Evolutionary conservation across 2,113 vertebrate species (phyloP).

Genomic region (Tiliqua scincoides): DNA sequence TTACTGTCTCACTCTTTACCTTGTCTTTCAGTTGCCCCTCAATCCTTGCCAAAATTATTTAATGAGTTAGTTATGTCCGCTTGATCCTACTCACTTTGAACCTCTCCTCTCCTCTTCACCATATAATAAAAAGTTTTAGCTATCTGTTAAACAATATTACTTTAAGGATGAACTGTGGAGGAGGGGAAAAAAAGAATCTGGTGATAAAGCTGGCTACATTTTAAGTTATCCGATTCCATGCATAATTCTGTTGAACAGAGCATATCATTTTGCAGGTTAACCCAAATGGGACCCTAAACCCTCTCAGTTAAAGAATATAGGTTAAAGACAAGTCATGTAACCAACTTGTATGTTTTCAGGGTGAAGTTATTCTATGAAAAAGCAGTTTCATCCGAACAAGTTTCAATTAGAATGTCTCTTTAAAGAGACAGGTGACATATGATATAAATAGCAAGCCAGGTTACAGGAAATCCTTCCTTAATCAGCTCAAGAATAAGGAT

Average conservation of each 20-base stretch:
- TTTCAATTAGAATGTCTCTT: background rate
- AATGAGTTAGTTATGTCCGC: background rate
- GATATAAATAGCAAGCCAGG: conserved; percentile 35
- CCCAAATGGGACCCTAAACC: background rate
- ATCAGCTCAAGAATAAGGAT: conserved; percentile 57
- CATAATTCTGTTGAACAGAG: background rate
- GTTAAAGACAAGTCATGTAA: background rate
- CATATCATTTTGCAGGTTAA: background rate
- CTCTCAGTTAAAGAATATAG: background rate
- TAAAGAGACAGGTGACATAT: background rate
- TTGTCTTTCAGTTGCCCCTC: background rate
- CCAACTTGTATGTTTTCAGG: background rate
- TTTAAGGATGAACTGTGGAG: background rate
- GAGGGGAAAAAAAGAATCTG: background rate
- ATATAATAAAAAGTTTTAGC: background rate
- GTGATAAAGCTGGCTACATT: background rate
- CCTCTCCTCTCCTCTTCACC: background rate
- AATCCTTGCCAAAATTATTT: background rate
- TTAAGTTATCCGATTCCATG: background rate
- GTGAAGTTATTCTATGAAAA: conserved; percentile 29
- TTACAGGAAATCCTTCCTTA: conserved; percentile 54
- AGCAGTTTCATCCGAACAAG: conserved; percentile 39
- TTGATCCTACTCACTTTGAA: no score
- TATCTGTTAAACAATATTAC: background rate
- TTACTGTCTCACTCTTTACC: background rate